These are phyloP conservation scores for Spicauda simplicius DNA, from an alignment of 2,888 invertebrate genomes.

Conservation along the genomic window DNA sequence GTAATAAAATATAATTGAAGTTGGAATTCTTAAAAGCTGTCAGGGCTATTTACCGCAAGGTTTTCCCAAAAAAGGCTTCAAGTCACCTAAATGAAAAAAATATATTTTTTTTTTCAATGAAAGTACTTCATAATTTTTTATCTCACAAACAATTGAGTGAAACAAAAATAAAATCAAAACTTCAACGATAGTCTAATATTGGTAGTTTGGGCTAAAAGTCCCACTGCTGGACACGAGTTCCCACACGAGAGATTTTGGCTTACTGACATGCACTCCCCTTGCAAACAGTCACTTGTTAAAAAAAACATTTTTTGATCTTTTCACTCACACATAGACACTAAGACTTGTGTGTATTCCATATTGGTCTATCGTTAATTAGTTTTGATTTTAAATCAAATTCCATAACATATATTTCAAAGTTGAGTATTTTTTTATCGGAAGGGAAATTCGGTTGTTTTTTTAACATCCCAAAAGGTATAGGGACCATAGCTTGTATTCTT, in stretches of 20 bases:
- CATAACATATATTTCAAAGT: not conserved
- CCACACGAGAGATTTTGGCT: too few relatives aligned
- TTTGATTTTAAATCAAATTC: not conserved
- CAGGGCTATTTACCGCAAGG: too few relatives aligned
- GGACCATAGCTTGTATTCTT: conserved; percentile 39
- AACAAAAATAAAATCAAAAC: not conserved
- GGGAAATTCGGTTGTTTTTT: conserved; percentile 1
- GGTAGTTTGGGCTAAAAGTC: not conserved
- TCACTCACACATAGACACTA: too few relatives aligned
- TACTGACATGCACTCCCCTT: too few relatives aligned
- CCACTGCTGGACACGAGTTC: not conserved
- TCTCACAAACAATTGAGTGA: not conserved
- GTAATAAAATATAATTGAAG: not conserved
- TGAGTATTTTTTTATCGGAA: not conserved
- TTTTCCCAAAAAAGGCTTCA: too few relatives aligned
- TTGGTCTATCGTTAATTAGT: not conserved
- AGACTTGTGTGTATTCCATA: not conserved
- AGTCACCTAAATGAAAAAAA: too few relatives aligned
- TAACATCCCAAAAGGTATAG: conserved; percentile 36
- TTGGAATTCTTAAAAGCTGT: too few relatives aligned
- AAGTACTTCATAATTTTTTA: too few relatives aligned
- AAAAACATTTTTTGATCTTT: too few relatives aligned
- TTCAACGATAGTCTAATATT: not conserved
- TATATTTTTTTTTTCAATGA: too few relatives aligned
- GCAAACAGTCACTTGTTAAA: too few relatives aligned